These are phyloP conservation scores for Eurois occulta DNA, from an alignment of 2,888 invertebrate species.

Conservation along the genomic window DNA sequence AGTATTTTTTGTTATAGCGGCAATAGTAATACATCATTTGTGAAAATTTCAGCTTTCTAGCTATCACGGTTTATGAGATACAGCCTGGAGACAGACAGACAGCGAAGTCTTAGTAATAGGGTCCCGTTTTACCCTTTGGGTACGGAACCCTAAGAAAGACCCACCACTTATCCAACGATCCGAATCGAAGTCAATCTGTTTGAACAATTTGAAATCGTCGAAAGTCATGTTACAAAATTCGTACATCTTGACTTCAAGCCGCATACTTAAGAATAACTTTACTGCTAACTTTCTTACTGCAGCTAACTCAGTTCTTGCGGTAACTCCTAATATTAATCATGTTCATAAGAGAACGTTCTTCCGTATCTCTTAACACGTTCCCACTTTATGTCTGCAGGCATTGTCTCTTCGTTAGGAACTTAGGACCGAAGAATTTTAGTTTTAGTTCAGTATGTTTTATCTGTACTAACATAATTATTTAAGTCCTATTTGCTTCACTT, in stretches of 20 bases:
- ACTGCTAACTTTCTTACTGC: conserved; percentile 32
- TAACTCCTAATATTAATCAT: conserved; percentile 53
- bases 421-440: conserved; percentile 4
- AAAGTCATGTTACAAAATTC: not conserved
- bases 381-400: conserved; percentile 29
- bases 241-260: conserved; percentile 5
- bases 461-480: conserved; percentile 2
- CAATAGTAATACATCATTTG: too few relatives aligned
- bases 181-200: not conserved
- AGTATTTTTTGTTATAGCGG: too few relatives aligned
- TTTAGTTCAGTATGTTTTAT: not conserved
- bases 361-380: conserved; percentile 34
- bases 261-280: conserved; percentile 1
- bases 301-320: conserved; percentile 34
- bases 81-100: too few relatives aligned
- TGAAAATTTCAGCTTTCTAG: too few relatives aligned
- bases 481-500: not conserved
- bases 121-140: too few relatives aligned
- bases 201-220: not conserved
- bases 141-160: too few relatives aligned
- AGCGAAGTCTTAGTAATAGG: too few relatives aligned
- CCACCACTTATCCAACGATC: not conserved
- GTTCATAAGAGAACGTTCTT: conserved; percentile 39
- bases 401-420: conserved; percentile 18
- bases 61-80: too few relatives aligned